These are phyloP conservation scores for Phalacrocorax aristotelis DNA, from an alignment of 2,113 vertebrate species.

Conservation along the genomic window DNA sequence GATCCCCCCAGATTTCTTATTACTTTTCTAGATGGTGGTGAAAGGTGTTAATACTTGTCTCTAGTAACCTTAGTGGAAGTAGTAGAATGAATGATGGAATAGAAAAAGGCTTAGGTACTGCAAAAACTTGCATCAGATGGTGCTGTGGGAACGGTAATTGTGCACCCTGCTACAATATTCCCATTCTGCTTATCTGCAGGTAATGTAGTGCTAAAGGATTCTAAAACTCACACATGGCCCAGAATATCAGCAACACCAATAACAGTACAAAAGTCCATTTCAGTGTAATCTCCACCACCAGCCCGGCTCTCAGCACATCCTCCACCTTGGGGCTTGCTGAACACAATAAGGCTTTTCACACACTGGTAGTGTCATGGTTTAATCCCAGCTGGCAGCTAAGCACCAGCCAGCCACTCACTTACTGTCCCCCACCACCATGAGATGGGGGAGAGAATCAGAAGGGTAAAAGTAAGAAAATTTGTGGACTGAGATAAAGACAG, in stretches of 20 bases:
- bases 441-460: no score
- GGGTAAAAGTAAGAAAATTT: no score
- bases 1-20: neutral
- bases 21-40: neutral
- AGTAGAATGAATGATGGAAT: neutral
- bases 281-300: neutral
- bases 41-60: neutral
- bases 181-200: neutral
- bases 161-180: neutral
- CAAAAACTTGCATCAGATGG: neutral
- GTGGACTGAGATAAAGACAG: no score
- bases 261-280: neutral
- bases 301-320: neutral
- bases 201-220: neutral
- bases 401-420: no score
- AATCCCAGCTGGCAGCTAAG: no score
- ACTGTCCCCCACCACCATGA: no score
- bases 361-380: neutral
- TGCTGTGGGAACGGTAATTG: neutral
- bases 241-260: neutral
- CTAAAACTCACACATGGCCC: neutral
- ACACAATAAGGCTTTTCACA: neutral
- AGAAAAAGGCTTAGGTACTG: neutral
- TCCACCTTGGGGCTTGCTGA: neutral
- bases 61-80: neutral